Percentiles rank a stretch among this genome's conserved stretches.
phyloP scores from a whole-genome alignment of 2,113 vertebrate species.

The Setophaga petechia region DNA sequence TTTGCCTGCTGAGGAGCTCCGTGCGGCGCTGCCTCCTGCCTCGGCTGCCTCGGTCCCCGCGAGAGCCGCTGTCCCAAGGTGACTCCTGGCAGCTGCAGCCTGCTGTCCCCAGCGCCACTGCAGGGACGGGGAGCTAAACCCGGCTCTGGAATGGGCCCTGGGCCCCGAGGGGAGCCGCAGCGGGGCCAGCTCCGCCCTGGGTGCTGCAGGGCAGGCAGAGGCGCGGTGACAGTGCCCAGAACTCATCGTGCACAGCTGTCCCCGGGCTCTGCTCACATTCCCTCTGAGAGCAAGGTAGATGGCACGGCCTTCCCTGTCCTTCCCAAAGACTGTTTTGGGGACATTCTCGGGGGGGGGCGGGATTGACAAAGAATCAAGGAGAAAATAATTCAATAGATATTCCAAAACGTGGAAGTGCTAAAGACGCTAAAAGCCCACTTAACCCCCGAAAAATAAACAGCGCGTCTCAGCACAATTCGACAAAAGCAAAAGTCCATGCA shows the following conservation, averaged over 20 bases:
- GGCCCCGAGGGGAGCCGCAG: constrained; percentile 26
- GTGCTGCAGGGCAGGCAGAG: neutral
- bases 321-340: neutral
- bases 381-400: neutral
- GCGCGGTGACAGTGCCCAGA: neutral
- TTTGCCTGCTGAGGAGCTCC: neutral
- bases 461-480: neutral
- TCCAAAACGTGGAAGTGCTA: constrained; percentile 48
- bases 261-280: neutral
- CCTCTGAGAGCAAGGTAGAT: neutral
- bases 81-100: neutral
- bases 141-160: neutral
- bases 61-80: neutral
- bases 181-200: neutral
- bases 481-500: neutral
- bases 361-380: neutral
- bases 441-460: neutral
- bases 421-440: constrained; percentile 12
- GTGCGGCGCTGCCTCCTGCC: neutral
- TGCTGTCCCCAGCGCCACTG: neutral
- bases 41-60: neutral
- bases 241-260: neutral
- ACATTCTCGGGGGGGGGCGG: neutral
- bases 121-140: neutral
- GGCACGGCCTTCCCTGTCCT: neutral